A percentile compares a stretch with the other conserved stretches of the same genome.
phyloP scores from a whole-genome alignment of 2,113 vertebrate species.

The Athene cunicularia region DNA sequence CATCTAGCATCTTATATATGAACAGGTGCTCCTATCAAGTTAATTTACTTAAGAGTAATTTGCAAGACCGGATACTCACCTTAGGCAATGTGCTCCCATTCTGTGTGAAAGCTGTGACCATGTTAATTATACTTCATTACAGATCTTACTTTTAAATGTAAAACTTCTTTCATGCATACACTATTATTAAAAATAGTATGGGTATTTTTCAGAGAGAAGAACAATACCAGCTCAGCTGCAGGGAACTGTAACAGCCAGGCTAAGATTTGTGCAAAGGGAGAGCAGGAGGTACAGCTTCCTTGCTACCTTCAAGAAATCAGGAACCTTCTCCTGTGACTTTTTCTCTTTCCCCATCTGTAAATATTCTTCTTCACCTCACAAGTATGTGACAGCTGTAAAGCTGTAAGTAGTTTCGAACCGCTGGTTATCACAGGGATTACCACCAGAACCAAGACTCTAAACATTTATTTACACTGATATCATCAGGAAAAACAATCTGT shows the following conservation, averaged over 20 bases:
- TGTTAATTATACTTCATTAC: not conserved
- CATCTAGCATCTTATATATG: not conserved
- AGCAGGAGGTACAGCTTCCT: not conserved
- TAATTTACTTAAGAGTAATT: not conserved
- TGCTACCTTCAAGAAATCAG: not conserved
- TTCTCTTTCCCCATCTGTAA: not conserved
- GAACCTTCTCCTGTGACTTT: not conserved
- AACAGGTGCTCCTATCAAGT: not conserved
- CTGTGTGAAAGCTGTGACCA: not conserved
- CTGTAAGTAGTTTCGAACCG: not conserved
- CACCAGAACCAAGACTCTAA: not conserved
- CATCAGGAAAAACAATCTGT: not conserved
- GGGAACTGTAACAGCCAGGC: not conserved
- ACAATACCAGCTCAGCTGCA: not conserved
- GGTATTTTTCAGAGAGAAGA: not conserved
- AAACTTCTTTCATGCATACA: not conserved
- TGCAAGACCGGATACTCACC: not conserved
- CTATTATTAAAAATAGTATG: not conserved
- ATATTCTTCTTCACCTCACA: not conserved
- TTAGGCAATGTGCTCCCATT: not conserved
- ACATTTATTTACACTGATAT: not conserved
- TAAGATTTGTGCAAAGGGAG: not conserved
- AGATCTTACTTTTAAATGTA: not conserved
- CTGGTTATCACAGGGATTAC: not conserved
- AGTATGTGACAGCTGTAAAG: not conserved